Base-by-base conservation (phyloP, 2,888 invertebrate genomes). In the Labia minor region DNA sequence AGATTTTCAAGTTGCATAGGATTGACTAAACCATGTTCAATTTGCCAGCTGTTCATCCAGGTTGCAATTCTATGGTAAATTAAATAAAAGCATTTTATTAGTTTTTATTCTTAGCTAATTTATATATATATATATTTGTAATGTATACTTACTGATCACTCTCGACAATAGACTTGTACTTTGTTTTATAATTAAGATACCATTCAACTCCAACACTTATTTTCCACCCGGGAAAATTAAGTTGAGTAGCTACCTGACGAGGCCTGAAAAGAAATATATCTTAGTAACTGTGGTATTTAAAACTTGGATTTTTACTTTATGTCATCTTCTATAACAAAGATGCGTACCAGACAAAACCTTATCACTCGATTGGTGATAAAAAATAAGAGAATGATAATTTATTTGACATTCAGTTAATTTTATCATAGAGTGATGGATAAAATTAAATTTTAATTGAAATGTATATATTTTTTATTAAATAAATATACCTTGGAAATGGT, bases 11-110 rank as follows among this genome's bases (percentile, higher is more conserved):
- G 77, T 72, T 85, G 84, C 83, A 84, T 83, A 2, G 86, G 85
- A 72, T 84, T 85, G 0, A 85, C 86, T 72, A 83, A 86, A 69
- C 81, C 81, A 68, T 83, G 83, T 61, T 81, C 78, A n/a, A 87
- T 76, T 75, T 88, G 87, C 87, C 87, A 88, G 0, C 83, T 81
- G 74, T 87, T 88, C 76, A 88, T 76, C 87, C 87, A 88, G 0
- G 87, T 85, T 37, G 80, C 77, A 64, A 87, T 81, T 72, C 88
- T 88, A 74, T 20, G 76, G 77, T 65, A n/a, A n/a, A n/a, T n/a
- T n/a, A n/a, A n/a, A n/a, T n/a, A n/a, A n/a, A 65, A 70, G 21
- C 64, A 66, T 61, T 20, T 14, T 19, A 33, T 10, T 1, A 6
- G 6, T 11, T 21, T 63, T 21, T 0, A 63, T 21, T 14, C 21